A percentile compares a stretch with the other conserved stretches of the same genome.
phyloP scores from a whole-genome alignment of 92 coral and sea anemone species.

The Muricea muricata region DNA sequence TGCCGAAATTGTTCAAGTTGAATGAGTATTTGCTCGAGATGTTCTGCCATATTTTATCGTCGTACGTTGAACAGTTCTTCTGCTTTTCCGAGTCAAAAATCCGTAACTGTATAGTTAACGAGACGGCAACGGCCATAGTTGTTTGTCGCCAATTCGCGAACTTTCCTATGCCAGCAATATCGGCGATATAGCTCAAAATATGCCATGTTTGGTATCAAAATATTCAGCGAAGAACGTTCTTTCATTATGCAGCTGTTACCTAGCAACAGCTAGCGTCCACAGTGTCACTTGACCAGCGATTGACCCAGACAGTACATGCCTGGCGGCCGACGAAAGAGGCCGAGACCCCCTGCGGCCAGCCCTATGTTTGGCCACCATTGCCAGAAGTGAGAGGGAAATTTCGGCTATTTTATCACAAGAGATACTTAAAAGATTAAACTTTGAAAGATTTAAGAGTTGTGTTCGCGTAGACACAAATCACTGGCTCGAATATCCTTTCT shows the following conservation, averaged over 20 bases:
- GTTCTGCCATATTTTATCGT: no score
- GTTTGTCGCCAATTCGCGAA: not conserved
- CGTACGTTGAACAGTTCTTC: constrained; percentile 43
- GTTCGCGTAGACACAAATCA: constrained; percentile 38
- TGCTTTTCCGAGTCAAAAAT: constrained; percentile 39
- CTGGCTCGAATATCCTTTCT: constrained; percentile 24
- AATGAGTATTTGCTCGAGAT: not conserved
- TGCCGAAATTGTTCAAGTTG: no score
- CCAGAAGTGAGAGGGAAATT: not conserved
- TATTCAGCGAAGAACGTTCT: not conserved
- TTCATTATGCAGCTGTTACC: not conserved
- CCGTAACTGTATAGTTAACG: not conserved
- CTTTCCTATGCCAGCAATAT: not conserved
- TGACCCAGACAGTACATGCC: not conserved
- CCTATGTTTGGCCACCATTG: no score
- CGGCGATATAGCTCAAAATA: not conserved
- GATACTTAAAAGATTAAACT: not conserved
- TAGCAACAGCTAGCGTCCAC: constrained; percentile 21
- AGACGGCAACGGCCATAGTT: not conserved
- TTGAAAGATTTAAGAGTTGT: constrained; percentile 15
- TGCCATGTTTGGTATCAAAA: constrained; percentile 26
- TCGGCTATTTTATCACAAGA: not conserved
- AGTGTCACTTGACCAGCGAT: constrained; percentile 11
- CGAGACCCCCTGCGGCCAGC: no score
- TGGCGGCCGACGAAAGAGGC: not conserved